Percentiles rank a stretch among this genome's conserved stretches.
phyloP scores from a whole-genome alignment of 1,140 invertebrate species.

The Wasmannia auropunctata region DNA sequence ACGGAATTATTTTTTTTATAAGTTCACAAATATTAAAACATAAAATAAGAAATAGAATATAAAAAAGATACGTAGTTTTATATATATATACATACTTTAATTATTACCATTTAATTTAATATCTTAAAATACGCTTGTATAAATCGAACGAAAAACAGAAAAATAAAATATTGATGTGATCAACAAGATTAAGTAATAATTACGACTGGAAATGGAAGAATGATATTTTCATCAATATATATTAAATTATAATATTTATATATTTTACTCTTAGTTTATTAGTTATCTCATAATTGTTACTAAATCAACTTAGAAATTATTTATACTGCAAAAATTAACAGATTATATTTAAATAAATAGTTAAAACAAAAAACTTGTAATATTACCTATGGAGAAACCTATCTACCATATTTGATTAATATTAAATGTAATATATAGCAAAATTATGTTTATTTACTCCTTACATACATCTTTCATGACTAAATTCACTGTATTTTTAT shows the following conservation, averaged over 20 bases:
- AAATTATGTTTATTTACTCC: conserved; percentile 46
- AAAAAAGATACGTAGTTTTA: not conserved
- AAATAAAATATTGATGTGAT: not conserved
- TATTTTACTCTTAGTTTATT: not conserved
- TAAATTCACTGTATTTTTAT: not conserved
- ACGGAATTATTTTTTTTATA: not conserved
- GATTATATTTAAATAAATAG: not conserved
- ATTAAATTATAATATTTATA: not conserved
- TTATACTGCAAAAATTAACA: not conserved
- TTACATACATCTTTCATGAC: not conserved
- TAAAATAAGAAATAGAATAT: conserved; percentile 3
- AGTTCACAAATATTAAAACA: not conserved
- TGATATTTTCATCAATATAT: not conserved
- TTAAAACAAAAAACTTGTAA: conserved; percentile 1
- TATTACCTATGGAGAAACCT: conserved; percentile 46
- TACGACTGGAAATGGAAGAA: not conserved
- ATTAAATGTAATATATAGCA: conserved; percentile 9
- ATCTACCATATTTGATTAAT: conserved; percentile 31
- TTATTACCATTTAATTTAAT: not conserved
- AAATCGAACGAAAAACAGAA: not conserved
- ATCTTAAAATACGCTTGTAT: not conserved
- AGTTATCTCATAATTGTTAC: not conserved
- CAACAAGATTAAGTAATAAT: not conserved
- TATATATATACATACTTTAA: no score
- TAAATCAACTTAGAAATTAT: not conserved